Evolutionary conservation across 2,797 vertebrate genomes (phyloP), one percentile per base, ranked within the genome.

Genomic region (Okamejei kenojei): DNA sequence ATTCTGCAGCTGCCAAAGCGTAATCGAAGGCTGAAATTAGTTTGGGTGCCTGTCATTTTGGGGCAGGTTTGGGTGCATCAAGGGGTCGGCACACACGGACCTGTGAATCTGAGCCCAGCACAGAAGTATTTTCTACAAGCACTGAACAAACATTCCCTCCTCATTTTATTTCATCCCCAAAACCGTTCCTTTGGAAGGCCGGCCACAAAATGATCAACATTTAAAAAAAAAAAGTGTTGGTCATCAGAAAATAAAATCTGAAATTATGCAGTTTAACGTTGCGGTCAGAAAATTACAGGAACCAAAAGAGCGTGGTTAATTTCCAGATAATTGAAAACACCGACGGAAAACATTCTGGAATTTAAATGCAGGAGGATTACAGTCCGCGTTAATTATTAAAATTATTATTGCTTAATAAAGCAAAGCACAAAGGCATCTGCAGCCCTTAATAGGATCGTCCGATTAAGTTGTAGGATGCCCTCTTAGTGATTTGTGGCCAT

Each of bases 211-310:
- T 88, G 45, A 23, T 68, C 84, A 35, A 74, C 71, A 74, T 4
- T 61, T 23, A 1, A 32, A 65, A 65, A 32, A 65, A 65, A 26
- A 11, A 19, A 88, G 58, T 17, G 61, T 65, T 88, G 4, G 15
- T 82, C 80, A 82, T 88, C 61, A 65, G 84, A 88, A 88, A 88
- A 35, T 21, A 88, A 68, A 19, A 32, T 32, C 61, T 88, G 8
- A 88, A 88, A 35, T 68, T 88, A 65, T 65, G 17, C 61, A 7
- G 58, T 32, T 21, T 54, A 54, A 0, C 5, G 21, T 19, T 68
- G 15, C 17, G n/a, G n/a, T 35, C 61, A 88, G 17, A 88, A 35
- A 88, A 88, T 88, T 35, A 68, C 84, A 10, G 13, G 80, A 82
- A 58, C 17, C n/a, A 88, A 68, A 88, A 65, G n/a, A 17, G n/a